phyloP scores from a whole-genome alignment of 1,140 invertebrate species.

The Camponotus pennsylvanicus region DNA sequence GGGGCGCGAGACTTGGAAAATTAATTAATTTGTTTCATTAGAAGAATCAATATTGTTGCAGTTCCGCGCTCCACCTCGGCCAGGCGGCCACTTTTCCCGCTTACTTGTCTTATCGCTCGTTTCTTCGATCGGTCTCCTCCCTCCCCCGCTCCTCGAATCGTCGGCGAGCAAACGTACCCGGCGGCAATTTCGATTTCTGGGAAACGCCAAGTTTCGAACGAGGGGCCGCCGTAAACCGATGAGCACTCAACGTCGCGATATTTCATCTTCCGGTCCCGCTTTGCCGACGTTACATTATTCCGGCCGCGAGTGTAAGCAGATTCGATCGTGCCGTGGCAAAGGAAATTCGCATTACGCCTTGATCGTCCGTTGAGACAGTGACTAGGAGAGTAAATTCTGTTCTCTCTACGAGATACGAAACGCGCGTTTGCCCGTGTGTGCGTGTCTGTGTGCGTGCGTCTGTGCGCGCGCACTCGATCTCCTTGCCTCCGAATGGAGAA shows the following conservation, averaged over 20 bases:
- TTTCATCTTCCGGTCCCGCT: slow-evolving; percentile 47
- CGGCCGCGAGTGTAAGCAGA: slow-evolving; percentile 64
- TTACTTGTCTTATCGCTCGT: slow-evolving; percentile 70
- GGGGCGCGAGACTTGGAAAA: slow-evolving; percentile 68
- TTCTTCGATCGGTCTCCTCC: slow-evolving; percentile 34
- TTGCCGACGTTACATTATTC: slow-evolving; percentile 66
- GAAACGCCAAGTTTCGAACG: slow-evolving; percentile 25
- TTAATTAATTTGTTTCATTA: slow-evolving; percentile 77
- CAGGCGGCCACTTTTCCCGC: slow-evolving; percentile 38
- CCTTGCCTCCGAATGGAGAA: slow-evolving; percentile 28
- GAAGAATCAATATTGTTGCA: slow-evolving; percentile 74
- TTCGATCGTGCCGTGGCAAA: slow-evolving; percentile 73
- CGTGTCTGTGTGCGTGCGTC: background rate
- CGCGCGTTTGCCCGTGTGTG: background rate
- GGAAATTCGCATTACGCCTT: slow-evolving; percentile 70
- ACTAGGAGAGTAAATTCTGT: slow-evolving; percentile 66
- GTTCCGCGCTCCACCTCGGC: background rate
- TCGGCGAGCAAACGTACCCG: slow-evolving; percentile 12
- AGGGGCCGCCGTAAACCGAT: slow-evolving; percentile 48
- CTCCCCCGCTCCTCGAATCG: background rate
- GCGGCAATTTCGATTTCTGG: slow-evolving; percentile 34
- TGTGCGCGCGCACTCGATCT: slow-evolving; percentile 33
- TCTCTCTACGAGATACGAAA: slow-evolving; percentile 32
- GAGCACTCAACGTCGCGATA: slow-evolving; percentile 61
- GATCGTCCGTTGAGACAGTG: slow-evolving; percentile 62